Base-by-base conservation (phyloP, 2,888 invertebrate genomes). In the Liposcelis brunnea region DNA sequence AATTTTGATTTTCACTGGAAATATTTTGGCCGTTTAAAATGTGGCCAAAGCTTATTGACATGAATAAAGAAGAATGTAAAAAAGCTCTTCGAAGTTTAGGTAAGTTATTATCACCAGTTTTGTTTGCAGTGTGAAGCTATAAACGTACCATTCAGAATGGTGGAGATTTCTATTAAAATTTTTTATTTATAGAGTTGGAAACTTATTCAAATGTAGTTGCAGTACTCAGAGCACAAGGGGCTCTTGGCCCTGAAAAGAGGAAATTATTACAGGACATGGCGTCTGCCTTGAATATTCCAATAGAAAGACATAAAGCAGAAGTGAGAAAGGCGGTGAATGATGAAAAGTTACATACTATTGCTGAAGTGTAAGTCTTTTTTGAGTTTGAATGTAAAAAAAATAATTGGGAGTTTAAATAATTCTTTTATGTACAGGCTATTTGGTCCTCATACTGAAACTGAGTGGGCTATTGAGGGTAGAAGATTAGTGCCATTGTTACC, bases 291-390 rank as follows among this genome's bases (percentile, higher is more conserved):
- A 85, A 86, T 65, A 90, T 93, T 63, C 80, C 86, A 50, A 77
- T 78, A 60, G 93, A 93, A 64, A 73, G 93, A 55, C 91, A 93
- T 66, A 78, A 84, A 58, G 90, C 90, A 46, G 93, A 93, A 69
- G 77, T 90, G 55, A 74, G 91, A 55, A 74, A 91, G 63, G 91
- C 86, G 56, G 81, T 86, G 47, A 91, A 89, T 66, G 91, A 91
- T 67, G 90, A 93, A 62, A 75, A 81, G 62, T 69, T 91, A 54
- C 76, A 80, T 53, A 83, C 86, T 47, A 84, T 93, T 62, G 89
- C 91, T 55, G 81, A 89, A 61, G 80, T 80, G 91, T 91, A 71
- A 75, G 77, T 69, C 45, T 45, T 49, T 31, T 36, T 51, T 18
- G 15, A 43, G 11, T 6, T 31, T 32, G 7, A 11, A n/a, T 12